These are phyloP conservation scores for Gila robusta DNA, from an alignment of 2,797 vertebrate genomes.

Conservation along the genomic window DNA sequence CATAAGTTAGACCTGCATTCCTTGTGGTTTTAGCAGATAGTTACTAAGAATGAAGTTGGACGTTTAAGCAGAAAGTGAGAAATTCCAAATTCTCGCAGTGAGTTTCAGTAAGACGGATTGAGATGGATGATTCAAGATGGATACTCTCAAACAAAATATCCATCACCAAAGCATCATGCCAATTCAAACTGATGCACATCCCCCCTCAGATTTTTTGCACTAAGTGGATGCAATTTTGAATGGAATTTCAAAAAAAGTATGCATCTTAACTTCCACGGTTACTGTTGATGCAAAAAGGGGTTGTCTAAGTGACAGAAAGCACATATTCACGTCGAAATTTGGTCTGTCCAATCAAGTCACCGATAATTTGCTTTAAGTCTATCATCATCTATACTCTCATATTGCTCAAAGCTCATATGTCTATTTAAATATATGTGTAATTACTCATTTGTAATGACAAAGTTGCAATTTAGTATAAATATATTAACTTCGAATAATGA, in stretches of 20 bases:
- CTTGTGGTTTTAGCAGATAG: constrained; percentile 83
- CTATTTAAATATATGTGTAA: too few species aligned
- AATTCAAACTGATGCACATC: neutral
- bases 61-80: constrained; percentile 77
- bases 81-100: constrained; percentile 79
- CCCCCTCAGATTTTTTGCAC: neutral
- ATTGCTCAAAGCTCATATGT: neutral
- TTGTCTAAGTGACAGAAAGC: neutral
- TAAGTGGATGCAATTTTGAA: neutral
- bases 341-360: neutral
- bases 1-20: constrained; percentile 75
- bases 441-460: too few species aligned
- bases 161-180: neutral
- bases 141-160: constrained; percentile 4
- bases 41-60: constrained; percentile 76
- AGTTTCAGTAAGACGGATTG: constrained; percentile 9
- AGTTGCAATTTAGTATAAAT: too few species aligned
- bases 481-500: too few species aligned
- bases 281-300: neutral
- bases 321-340: neutral
- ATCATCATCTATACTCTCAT: neutral
- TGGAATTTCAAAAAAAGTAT: neutral
- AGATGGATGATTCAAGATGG: neutral
- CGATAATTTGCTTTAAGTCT: neutral
- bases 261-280: neutral